Evolutionary conservation across 1,140 invertebrate genomes (phyloP).

Genomic region (Ips typographus): DNA sequence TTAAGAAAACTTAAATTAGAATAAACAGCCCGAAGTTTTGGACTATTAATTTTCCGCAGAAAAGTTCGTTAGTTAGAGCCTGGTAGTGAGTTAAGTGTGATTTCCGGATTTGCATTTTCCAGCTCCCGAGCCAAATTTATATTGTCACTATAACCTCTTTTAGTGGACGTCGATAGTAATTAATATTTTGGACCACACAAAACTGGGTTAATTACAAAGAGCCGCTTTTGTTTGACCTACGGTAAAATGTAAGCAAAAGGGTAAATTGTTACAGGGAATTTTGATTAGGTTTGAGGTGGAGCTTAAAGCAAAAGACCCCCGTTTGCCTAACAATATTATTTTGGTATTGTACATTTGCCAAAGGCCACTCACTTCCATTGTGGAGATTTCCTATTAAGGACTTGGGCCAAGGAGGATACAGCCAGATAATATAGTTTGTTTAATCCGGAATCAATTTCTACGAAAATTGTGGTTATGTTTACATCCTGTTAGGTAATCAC

Average conservation of each 20-base stretch:
- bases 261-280: constrained; percentile 9
- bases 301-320: background rate
- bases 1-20: no score
- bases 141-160: background rate
- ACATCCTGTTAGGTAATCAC: no score
- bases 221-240: background rate
- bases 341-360: constrained; percentile 6
- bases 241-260: constrained; percentile 9
- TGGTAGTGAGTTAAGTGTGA: no score
- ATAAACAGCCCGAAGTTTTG: no score
- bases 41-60: no score
- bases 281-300: constrained; percentile 7
- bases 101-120: no score
- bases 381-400: no score
- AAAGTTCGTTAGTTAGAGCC: no score
- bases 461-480: no score
- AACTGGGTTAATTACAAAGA: background rate
- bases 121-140: background rate
- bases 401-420: no score
- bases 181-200: background rate
- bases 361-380: background rate
- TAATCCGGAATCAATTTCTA: no score
- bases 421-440: no score
- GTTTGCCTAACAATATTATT: constrained; percentile 3
- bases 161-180: background rate